Base-by-base conservation (phyloP, 2,888 invertebrate genomes). In the Lasioglossum calceatum region DNA sequence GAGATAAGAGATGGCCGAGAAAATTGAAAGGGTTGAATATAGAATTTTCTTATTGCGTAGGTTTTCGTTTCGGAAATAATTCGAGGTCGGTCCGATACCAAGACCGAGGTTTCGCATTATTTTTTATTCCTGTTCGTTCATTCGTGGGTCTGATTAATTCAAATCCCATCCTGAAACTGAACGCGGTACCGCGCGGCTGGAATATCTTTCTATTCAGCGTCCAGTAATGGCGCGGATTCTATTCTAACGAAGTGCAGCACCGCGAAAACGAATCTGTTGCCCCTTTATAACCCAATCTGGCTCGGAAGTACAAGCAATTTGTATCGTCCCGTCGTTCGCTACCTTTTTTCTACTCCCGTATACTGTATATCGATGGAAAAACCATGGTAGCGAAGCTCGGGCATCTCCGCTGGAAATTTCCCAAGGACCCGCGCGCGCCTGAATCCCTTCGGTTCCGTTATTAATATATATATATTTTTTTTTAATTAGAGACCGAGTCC, bases 191-290 rank as follows among this genome's bases (percentile, higher is more conserved):
- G 23, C 23, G 50, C 36, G 12, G 12, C 16, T 42, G 32, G n/a
- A 70, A 77, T 58, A 74, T 85, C 70, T 44, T 84, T 78, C 82
- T 42, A 83, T 81, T 76, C 78, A 36, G n/a, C 16, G 74, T 58
- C n/a, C 54, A 36, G 58, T 71, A 84, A 78, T 78, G 61, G 58
- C 58, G 39, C 42, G 73, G 84, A 76, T 85, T 84, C 72, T 77
- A 74, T 67, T 72, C 39, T 86, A 84, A 85, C 85, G 77, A 85
- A 85, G 79, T 58, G 72, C 85, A 85, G 39, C 64, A 70, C 67
- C 80, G 64, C 80, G 85, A 80, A 85, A 85, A 85, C 32, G 77
- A 85, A 79, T 84, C 79, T 77, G 85, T 85, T 79, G 72, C 71
- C 75, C 84, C 85, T 86, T 80, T 84, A 85, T 80, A 80, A 80